Evolutionary conservation across 2,888 invertebrate genomes (phyloP).

Genomic region (Andrena flavipes): DNA sequence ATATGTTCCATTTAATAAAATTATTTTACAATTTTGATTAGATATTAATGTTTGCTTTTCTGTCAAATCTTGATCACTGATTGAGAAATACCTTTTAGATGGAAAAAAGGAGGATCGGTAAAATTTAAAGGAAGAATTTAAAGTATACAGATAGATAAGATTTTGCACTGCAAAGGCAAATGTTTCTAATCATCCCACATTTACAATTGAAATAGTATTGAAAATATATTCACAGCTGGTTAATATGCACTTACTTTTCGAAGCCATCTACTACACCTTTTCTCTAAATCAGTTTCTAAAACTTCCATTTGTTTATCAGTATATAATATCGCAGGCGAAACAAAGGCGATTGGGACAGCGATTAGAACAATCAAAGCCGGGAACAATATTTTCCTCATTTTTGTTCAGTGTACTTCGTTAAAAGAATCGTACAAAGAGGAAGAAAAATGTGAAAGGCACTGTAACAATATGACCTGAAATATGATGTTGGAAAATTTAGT

Average conservation of each 20-base stretch:
- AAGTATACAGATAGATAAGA: neutral
- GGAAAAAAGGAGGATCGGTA: too few species aligned
- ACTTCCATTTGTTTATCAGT: neutral
- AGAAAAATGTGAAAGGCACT: neutral
- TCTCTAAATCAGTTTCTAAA: neutral
- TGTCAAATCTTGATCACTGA: too few species aligned
- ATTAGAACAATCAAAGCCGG: neutral
- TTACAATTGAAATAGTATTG: neutral
- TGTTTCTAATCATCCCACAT: neutral
- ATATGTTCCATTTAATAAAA: too few species aligned
- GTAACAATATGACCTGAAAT: too few species aligned
- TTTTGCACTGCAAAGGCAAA: neutral
- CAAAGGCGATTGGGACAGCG: neutral
- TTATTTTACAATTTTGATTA: too few species aligned
- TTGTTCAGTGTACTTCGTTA: neutral
- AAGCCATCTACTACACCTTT: neutral
- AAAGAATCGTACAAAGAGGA: neutral
- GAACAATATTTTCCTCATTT: neutral
- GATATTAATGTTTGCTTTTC: too few species aligned
- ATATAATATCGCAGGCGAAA: neutral
- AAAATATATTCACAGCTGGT: neutral
- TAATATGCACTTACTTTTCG: constrained; percentile 1
- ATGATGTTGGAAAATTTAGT: too few species aligned
- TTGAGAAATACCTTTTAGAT: too few species aligned
- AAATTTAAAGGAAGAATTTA: neutral